These are phyloP conservation scores for Altica lythri DNA, from an alignment of 2,888 invertebrate species.

Conservation along the genomic window DNA sequence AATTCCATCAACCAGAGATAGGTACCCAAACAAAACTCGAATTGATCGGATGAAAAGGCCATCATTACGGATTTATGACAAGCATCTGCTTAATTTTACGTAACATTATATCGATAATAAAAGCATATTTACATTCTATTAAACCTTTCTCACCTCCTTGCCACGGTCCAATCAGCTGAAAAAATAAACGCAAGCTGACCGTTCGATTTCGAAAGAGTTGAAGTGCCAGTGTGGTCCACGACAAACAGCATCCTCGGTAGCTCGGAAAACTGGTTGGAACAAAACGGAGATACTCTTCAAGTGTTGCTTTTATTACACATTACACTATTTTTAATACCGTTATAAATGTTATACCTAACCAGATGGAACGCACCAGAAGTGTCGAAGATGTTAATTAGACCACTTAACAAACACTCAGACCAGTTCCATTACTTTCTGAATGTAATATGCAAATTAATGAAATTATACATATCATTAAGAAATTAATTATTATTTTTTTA, in stretches of 20 bases:
- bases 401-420: too few species aligned
- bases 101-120: conserved; percentile 5
- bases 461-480: too few species aligned
- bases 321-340: conserved; percentile 21
- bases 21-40: background rate
- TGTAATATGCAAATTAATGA: too few species aligned
- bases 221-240: conserved; percentile 36
- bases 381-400: background rate
- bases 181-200: conserved; percentile 44
- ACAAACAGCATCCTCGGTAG: conserved; percentile 27
- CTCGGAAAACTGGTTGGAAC: conserved; percentile 14
- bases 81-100: background rate
- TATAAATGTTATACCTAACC: conserved; percentile 10
- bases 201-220: conserved; percentile 35
- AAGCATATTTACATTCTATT: conserved; percentile 34
- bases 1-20: too few species aligned
- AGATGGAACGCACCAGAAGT: conserved; percentile 5
- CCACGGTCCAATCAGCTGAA: conserved; percentile 39
- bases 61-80: background rate
- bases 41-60: background rate
- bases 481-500: too few species aligned
- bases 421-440: too few species aligned
- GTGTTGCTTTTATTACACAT: conserved; percentile 22
- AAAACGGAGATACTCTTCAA: conserved; percentile 16
- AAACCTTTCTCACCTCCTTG: conserved; percentile 28